Evolutionary conservation across 2,113 vertebrate species (phyloP), one percentile per base, ranked within the genome.

Genomic region (Muscicapa adusta): DNA sequence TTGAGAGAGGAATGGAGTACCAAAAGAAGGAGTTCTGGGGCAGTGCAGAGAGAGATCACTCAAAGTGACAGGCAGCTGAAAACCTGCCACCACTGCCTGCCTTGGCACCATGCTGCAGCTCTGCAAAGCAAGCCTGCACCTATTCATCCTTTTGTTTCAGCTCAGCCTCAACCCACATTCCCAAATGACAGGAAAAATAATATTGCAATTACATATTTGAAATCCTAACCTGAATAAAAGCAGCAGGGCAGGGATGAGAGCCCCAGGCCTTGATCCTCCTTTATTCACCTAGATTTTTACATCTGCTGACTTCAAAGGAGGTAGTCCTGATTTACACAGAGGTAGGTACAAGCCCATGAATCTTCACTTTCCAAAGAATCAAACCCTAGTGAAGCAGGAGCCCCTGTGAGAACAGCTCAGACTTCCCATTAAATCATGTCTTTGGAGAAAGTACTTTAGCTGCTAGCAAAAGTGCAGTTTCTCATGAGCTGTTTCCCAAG

Each of bases 141-240:
- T 51, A 66, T 62, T 47, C 22, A 58, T 89, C 72, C 67, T 95
- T 95, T 88, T 92, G 82, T 84, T 93, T 73, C 14, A 12, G 89
- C 83, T 96, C 93, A 76, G 68, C 51, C 81, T 63, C 38, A 60
- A 29, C 62, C 79, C 47, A 50, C 92, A 94, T 97, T 98, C 96
- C 95, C 73, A 91, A 72, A 88, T 78, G 89, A 96, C 86, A 90
- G 86, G 94, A 81, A 47, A 96, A 95, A 67, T 72, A 40, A 23
- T 63, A 63, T 25, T 90, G 47, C 84, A 71, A 57, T 56, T 83
- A 28, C 45, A 54, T 25, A 18, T 96, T 93, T 95, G 94, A 97
- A 97, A 95, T 89, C 57, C 89, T 96, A 94, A 91, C 51, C 66
- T 65, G 75, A 96, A 94, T 89, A 94, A 89, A 97, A 88, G 79